Base-by-base conservation (phyloP, 2,797 vertebrate species). In the Mormyrus hasselquistii region DNA sequence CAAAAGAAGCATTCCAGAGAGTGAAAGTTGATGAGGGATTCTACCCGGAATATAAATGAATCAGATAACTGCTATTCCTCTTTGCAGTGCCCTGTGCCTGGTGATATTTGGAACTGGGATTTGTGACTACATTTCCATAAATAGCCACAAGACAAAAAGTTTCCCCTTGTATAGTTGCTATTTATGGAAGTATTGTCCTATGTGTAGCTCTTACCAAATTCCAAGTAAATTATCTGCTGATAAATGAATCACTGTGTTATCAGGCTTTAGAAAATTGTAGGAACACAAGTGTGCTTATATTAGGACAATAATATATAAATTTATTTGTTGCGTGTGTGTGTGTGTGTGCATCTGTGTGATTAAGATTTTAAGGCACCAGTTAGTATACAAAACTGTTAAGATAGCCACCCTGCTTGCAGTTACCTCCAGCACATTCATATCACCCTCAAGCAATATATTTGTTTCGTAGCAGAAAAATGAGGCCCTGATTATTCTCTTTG, bases 401-500 rank as follows among this genome's bases (percentile, higher is more conserved):
- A 91, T 88, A 87, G 88, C 88, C 90, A 89, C 87, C 79, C 87
- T 69, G 69, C 88, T 86, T 69, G 88, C 76, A 85, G 69, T 85
- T 88, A 41, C 87, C 57, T 90, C 59, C 88, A 90, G 90, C 89
- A 76, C 65, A 50, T 89, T 52, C 44, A 52, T 90, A 90, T 91
- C 90, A 90, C 55, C 82, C 83, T 79, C 34, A 38, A 87, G 90
- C 41, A 85, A 53, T 89, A 1, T 57, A 93, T 93, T 94, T 91
- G 91, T 92, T 92, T 88, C 88, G 83, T 91, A 91, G 93, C 90
- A 91, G 92, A 93, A 93, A 91, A 89, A 92, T 90, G 91, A 92
- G 47, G 87, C 90, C 65, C 59, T 16, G 34, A 86, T 90, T 87
- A 52, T 52, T 92, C 90, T 89, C 89, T 93, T 92, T 91, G 90